phyloP scores from a whole-genome alignment of 1,140 invertebrate species.

The Drosophila pruinosa region DNA sequence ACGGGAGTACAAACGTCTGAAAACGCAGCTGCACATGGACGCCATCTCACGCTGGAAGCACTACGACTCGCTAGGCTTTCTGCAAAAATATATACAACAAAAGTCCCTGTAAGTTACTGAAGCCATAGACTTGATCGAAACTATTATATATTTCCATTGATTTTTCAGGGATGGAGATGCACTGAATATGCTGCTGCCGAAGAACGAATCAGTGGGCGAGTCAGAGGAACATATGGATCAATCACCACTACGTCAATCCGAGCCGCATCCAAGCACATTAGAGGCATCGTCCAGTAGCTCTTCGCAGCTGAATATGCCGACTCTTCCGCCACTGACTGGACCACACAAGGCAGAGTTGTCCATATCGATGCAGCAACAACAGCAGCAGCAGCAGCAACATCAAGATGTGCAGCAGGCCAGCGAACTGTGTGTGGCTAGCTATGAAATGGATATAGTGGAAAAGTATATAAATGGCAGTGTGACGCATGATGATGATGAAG shows the following conservation, averaged over 20 bases:
- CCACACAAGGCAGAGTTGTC: constrained; percentile 57
- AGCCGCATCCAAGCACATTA: constrained; percentile 41
- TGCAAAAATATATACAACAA: constrained; percentile 76
- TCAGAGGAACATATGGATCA: constrained; percentile 63
- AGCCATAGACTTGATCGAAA: neutral
- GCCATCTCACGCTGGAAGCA: constrained; percentile 77
- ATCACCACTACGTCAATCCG: constrained; percentile 41
- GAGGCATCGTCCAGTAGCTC: constrained; percentile 44
- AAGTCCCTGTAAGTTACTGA: constrained; percentile 60
- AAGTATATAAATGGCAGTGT: constrained; percentile 76
- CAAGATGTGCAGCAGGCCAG: constrained; percentile 50
- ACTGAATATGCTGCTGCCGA: constrained; percentile 59
- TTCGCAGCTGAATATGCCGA: constrained; percentile 50
- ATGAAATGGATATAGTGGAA: constrained; percentile 76
- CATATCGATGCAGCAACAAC: constrained; percentile 30
- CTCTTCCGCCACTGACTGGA: constrained; percentile 57
- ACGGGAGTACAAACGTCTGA: constrained; percentile 76
- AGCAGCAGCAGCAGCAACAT: constrained; percentile 47
- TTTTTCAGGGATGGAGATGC: constrained; percentile 56
- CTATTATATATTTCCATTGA: neutral
- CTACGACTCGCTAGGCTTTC: constrained; percentile 73
- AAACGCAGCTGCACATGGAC: constrained; percentile 57
- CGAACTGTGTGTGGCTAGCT: constrained; percentile 61
- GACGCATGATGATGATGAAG: constrained; percentile 50
- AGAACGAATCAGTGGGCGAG: constrained; percentile 49